Evolutionary conservation across 2,113 vertebrate genomes (phyloP).

Genomic region (Sphaerodactylus townsendi): DNA sequence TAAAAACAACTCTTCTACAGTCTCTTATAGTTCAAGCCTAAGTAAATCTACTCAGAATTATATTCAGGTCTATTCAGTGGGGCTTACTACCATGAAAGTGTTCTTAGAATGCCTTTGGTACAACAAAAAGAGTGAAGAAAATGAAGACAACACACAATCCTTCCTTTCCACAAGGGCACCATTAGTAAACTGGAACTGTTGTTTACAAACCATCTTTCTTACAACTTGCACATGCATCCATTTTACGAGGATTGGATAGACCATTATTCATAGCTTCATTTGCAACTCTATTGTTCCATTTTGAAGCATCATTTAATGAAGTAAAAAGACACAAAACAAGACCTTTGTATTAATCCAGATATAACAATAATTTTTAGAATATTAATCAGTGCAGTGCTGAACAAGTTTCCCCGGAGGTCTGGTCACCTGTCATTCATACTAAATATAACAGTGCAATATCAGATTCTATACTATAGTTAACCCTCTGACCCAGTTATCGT

Average conservation of each 20-base stretch:
- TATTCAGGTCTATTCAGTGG: too few species aligned
- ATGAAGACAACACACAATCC: background rate
- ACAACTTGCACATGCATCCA: background rate
- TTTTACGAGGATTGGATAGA: background rate
- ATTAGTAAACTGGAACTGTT: too few species aligned
- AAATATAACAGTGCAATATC: background rate
- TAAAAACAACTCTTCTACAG: too few species aligned
- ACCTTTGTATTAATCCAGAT: background rate
- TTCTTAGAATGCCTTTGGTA: too few species aligned
- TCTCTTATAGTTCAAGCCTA: too few species aligned
- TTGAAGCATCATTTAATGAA: background rate
- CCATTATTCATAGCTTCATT: background rate
- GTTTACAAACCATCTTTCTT: background rate
- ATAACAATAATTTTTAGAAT: background rate
- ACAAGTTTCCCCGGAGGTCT: background rate
- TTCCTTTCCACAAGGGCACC: background rate
- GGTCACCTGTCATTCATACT: background rate
- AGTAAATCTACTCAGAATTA: too few species aligned
- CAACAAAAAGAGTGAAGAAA: too few species aligned
- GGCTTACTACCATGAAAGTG: too few species aligned
- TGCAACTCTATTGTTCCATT: background rate
- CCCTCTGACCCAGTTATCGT: background rate
- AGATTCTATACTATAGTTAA: background rate
- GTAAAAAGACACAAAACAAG: background rate
- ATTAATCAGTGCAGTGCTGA: background rate